Evolutionary conservation across 2,113 vertebrate genomes (phyloP), one percentile per base, ranked within the genome.

Genomic region (Pseudolaguvia tuberculata): DNA sequence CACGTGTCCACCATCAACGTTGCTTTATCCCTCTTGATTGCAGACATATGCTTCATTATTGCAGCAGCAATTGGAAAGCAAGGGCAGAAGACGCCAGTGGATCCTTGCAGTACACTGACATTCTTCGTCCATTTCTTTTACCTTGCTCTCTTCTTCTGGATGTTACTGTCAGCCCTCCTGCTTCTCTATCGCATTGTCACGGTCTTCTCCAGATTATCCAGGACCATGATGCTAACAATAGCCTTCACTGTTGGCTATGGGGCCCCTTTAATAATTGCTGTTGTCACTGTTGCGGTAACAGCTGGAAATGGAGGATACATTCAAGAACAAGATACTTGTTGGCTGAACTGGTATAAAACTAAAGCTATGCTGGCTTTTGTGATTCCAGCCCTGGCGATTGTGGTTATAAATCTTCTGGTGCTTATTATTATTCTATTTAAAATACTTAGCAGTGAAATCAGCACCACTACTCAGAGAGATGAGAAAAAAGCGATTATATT

Each of bases 91-190:
- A 66, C 13, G 0, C 74, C 79, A 13, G 1, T 81, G 23, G 74
- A 31, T 3, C 47, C 84, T 20, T 96, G 95, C 79, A 91, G 89
- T 9, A 79, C 88, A 0, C 87, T 87, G 55, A 94, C 93, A 0
- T 96, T 96, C 81, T 94, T 96, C 53, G 90, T 91, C 67, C 95
- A 96, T 80, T 91, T 93, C 67, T 94, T 94, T 83, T 97, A 96
- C 69, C 90, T 97, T 17, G 87, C 90, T 31, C 62, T 95, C 21
- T 96, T 97, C 84, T 97, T 96, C 81, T 97, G 95, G 95, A 97
- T 97, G 95, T 81, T 97, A 0, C 82, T 90, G 8, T 88, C 93
- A 27, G 93, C 91, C 0, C 88, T 96, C 25, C 86, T 96, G 48
- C 93, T 97, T 45, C 84, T 93, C 8, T 94, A 94, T 75, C 87